phyloP scores from a whole-genome alignment of 2,888 invertebrate species.

The Phaedon cochleariae region DNA sequence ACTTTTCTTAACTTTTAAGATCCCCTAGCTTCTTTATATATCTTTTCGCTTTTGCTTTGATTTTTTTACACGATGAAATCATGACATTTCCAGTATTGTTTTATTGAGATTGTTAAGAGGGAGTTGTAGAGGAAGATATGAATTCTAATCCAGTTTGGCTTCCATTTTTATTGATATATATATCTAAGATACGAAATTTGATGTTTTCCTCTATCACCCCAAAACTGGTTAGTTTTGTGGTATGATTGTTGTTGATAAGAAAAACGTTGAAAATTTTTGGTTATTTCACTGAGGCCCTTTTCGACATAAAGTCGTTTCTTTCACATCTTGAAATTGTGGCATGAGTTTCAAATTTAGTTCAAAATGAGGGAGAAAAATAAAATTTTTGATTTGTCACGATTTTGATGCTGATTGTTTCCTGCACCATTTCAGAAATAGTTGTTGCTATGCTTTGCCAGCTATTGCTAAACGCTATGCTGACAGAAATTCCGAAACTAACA shows the following conservation, averaged over 20 bases:
- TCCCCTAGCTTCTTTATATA: slow-evolving; percentile 36
- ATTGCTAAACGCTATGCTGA: slow-evolving; percentile 55
- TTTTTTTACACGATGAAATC: slow-evolving; percentile 45
- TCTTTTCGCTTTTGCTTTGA: slow-evolving; percentile 43
- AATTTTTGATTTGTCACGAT: slow-evolving; percentile 11
- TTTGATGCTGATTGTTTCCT: neutral
- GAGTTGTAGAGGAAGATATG: slow-evolving; percentile 43
- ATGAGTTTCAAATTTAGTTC: neutral
- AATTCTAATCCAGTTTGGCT: slow-evolving; percentile 55
- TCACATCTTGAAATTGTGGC: slow-evolving; percentile 24
- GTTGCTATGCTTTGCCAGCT: slow-evolving; percentile 54
- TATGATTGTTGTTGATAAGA: slow-evolving; percentile 54
- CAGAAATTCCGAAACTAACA: slow-evolving; percentile 54
- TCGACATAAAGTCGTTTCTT: slow-evolving; percentile 45
- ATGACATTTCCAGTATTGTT: slow-evolving; percentile 45
- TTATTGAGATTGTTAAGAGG: slow-evolving; percentile 42
- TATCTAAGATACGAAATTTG: slow-evolving; percentile 41
- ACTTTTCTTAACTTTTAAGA: slow-evolving; percentile 24
- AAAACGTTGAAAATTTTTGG: slow-evolving; percentile 43
- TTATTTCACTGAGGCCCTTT: slow-evolving; percentile 45
- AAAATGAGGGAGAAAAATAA: neutral
- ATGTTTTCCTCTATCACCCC: slow-evolving; percentile 47
- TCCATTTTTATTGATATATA: slow-evolving; percentile 52
- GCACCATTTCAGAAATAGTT: slow-evolving; percentile 34
- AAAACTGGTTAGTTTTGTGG: slow-evolving; percentile 45